Evolutionary conservation across 2,888 invertebrate species (phyloP), one percentile per base, ranked within the genome.

Genomic region (Itoplectis maculator): DNA sequence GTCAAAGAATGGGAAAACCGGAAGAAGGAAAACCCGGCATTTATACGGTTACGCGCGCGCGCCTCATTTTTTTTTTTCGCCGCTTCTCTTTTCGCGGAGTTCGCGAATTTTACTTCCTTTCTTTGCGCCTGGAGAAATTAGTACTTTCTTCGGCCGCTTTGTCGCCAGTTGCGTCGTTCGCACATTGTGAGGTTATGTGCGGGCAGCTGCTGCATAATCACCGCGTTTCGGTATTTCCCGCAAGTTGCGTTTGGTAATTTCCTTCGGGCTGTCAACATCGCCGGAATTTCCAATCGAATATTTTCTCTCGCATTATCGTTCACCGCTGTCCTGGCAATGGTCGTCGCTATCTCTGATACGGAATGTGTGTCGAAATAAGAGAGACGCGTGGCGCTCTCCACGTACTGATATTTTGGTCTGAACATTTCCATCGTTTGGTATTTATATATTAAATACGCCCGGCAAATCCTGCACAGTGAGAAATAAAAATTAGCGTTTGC

Each of bases 31-130:
- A 78, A 84, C 82, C 83, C 59, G 8, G 79, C 59, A 83, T 81
- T 85, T 83, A 82, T 77, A 84, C 83, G 81, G 81, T 83, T 86
- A 82, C 75, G 82, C 75, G 79, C 78, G 42, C 72, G 79, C 70
- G 37, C 49, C 20, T 13, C n/a, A 56, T 56, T 56, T 11, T 18
- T 20, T 63, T 74, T n/a, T n/a, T n/a, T n/a, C n/a, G n/a, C n/a
- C 65, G 54, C 23, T 81, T 23, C 68, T 70, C 76, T 78, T 79
- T 79, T 84, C 85, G 78, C 83, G 75, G 82, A 85, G 84, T 85
- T 82, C 76, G 83, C 5, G 2, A 29, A 3, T 29, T 85, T 85
- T 83, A 79, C 84, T 84, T 86, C 82, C 79, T 86, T 79, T 82
- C 78, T 69, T 81, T 72, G 79, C 72, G 73, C 45, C 51, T 56